phyloP scores from a whole-genome alignment of 2,888 invertebrate species.

The Mystacides longicornis region DNA sequence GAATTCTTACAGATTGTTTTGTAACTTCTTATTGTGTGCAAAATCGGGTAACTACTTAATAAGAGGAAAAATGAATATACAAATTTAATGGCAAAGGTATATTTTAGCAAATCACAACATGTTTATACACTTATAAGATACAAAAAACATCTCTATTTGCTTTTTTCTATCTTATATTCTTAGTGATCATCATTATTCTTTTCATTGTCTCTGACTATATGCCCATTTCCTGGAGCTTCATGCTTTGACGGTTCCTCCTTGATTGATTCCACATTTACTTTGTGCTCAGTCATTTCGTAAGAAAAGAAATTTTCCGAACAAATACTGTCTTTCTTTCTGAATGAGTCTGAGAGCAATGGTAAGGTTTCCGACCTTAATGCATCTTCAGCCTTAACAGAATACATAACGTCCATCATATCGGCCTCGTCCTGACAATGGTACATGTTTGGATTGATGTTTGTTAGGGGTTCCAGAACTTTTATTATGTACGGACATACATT shows the following conservation, averaged over 20 bases:
- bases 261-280: conserved; percentile 12
- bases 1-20: too few relatives aligned
- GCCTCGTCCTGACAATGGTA: conserved; percentile 22
- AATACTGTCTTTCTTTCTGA: conserved; percentile 25
- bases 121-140: too few relatives aligned
- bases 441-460: conserved; percentile 20
- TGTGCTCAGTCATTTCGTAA: conserved; percentile 13
- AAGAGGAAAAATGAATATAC: too few relatives aligned
- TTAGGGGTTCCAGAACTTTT: conserved; percentile 20
- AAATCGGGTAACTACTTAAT: too few relatives aligned
- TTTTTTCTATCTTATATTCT: too few relatives aligned
- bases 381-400: conserved; percentile 21
- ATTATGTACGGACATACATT: conserved; percentile 33
- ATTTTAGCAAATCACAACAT: too few relatives aligned
- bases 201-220: too few relatives aligned
- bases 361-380: conserved; percentile 19
- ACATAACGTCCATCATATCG: conserved; percentile 25
- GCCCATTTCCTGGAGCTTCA: conserved; percentile 9
- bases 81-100: too few relatives aligned
- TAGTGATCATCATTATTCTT: too few relatives aligned
- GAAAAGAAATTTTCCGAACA: conserved; percentile 17
- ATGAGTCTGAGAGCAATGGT: conserved; percentile 24
- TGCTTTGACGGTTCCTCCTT: conserved; percentile 14
- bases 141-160: too few relatives aligned
- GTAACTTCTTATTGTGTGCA: too few relatives aligned